A percentile compares a stretch with the other conserved stretches of the same genome.
Conservation (phyloP, 2,888 invertebrate genomes). For the Blera fallax region DNA sequence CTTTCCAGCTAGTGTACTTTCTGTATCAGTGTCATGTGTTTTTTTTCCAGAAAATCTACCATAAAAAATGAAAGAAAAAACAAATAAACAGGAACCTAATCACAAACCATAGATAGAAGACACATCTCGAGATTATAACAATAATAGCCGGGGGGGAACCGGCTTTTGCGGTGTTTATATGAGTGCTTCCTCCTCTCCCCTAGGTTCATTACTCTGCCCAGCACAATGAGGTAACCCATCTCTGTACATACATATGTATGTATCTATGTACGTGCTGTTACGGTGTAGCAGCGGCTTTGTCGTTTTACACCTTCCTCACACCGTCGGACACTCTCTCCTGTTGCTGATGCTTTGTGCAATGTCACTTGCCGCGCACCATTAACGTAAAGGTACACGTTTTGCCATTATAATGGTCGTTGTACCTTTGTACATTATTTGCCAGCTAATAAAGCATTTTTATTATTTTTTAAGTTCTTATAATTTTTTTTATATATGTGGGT, state of each 20-base stretch:
- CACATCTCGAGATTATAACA: conserved; percentile 54
- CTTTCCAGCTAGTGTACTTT: too few relatives aligned
- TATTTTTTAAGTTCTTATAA: conserved; percentile 26
- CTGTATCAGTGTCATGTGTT: neutral
- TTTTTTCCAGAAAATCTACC: neutral
- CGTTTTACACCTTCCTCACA: conserved; percentile 52
- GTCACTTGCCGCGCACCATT: conserved; percentile 71
- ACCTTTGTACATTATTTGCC: conserved; percentile 63
- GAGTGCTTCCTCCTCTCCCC: neutral
- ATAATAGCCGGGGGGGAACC: conserved; percentile 55
- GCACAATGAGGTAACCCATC: conserved; percentile 5
- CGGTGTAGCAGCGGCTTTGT: conserved; percentile 42
- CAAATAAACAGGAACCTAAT: conserved; percentile 36
- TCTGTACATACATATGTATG: neutral
- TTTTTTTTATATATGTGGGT: too few relatives aligned
- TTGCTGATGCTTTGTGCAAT: conserved; percentile 54
- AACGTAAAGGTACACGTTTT: conserved; percentile 59
- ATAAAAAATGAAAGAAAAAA: neutral
- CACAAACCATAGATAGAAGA: conserved; percentile 35
- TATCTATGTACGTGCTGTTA: conserved; percentile 3
- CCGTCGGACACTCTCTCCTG: conserved; percentile 9
- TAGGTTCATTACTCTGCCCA: conserved; percentile 35
- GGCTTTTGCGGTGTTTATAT: conserved; percentile 49
- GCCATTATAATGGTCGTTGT: conserved; percentile 61
- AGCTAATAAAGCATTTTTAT: conserved; percentile 67